These are phyloP conservation scores for Epinephelus awoara DNA, from an alignment of 2,797 vertebrate species.

Conservation along the genomic window DNA sequence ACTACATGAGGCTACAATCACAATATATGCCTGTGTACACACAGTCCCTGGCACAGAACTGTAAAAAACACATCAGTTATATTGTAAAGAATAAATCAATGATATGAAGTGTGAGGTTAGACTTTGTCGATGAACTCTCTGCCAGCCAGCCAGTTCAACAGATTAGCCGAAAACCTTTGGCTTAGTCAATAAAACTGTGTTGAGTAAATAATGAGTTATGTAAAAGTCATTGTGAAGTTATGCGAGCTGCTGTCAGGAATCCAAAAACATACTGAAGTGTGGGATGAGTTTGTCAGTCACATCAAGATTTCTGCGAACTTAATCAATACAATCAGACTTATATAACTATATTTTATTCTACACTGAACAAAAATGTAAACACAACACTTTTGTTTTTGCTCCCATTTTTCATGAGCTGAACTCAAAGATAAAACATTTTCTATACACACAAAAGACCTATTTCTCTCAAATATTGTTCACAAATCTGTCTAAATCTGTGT, in stretches of 20 bases:
- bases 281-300: not conserved
- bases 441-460: too few species aligned
- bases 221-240: slow-evolving; percentile 3
- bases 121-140: slow-evolving; percentile 22
- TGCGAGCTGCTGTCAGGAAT: not conserved
- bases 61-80: slow-evolving; percentile 14
- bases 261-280: not conserved
- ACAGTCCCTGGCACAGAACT: slow-evolving; percentile 14
- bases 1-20: not conserved
- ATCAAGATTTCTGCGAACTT: not conserved
- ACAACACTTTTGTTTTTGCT: too few species aligned
- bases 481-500: too few species aligned
- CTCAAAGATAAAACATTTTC: too few species aligned
- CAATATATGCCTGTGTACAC: not conserved
- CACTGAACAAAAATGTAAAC: too few species aligned
- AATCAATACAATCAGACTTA: not conserved
- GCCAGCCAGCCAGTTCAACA: not conserved
- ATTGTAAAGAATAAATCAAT: slow-evolving; percentile 10
- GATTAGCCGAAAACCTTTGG: slow-evolving; percentile 6
- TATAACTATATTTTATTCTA: not conserved
- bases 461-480: too few species aligned
- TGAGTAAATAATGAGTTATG: slow-evolving; percentile 7
- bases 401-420: too few species aligned
- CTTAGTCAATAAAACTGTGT: not conserved
- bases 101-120: not conserved